Conservation (phyloP, 2,113 vertebrate genomes). For the Chionodraco myersi region DNA sequence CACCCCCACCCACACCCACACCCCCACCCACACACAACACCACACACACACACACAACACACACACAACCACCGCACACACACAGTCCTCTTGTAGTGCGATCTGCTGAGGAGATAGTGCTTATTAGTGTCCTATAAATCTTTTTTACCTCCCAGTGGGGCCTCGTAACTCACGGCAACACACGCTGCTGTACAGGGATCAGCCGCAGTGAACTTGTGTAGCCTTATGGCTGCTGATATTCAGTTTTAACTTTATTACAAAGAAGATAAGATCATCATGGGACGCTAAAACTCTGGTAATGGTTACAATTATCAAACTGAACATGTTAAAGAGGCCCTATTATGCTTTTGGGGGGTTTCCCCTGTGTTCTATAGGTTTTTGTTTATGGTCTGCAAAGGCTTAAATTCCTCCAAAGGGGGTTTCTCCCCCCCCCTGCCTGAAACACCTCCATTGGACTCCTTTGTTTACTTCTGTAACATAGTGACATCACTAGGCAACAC, state of each 20-base stretch:
- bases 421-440: no score
- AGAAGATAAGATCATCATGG: conserved; percentile 7
- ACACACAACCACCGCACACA: conserved; percentile 29
- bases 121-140: conserved; percentile 79
- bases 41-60: conserved; percentile 33
- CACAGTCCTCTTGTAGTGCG: conserved; percentile 18
- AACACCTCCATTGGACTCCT: no score
- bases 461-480: no score
- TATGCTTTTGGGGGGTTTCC: no score
- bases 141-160: conserved; percentile 56
- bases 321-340: not conserved
- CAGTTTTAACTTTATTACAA: conserved; percentile 8
- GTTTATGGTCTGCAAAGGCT: no score
- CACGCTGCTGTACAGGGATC: conserved; percentile 47
- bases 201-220: not conserved
- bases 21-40: conserved; percentile 20
- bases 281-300: not conserved
- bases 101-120: conserved; percentile 64
- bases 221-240: not conserved
- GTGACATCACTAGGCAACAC: no score
- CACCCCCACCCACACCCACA: conserved; percentile 26
- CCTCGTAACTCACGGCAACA: conserved; percentile 65
- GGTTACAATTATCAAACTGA: not conserved
- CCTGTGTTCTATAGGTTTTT: no score
- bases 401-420: no score